Base-by-base conservation (phyloP, 2,797 vertebrate genomes). In the Petrocephalus sullivani region DNA sequence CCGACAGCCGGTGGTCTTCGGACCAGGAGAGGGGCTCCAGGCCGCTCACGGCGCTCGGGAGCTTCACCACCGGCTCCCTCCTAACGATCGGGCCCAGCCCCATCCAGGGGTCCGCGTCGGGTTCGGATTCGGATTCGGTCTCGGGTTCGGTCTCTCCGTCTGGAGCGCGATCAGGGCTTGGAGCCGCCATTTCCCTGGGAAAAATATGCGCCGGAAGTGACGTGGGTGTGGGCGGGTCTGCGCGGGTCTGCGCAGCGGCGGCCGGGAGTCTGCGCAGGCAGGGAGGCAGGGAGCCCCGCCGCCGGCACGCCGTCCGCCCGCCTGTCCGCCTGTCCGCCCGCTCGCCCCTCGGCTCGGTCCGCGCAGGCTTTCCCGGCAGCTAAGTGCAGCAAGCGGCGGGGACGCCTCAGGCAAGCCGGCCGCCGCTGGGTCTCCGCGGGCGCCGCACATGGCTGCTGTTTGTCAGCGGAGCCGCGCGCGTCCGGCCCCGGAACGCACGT, bases 1-100 rank as follows among this genome's bases (percentile, higher is more conserved):
- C 97, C 1, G 97, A 96, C 89, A 99, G 94, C 84, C 98, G 96
- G 94, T 98, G 97, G 14, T 99, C 98, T 91, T 97, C 96, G 0
- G 98, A 97, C 98, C 98, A 99, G 75, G 94, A 89, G 86, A 99
- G 94, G 33, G 98, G 97, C 93, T 98, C 97, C 91, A 96, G 71
- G 21, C 98, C 98, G 93, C 96, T 97, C 14, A 97, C 96, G 0
- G 96, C 91, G 8, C 96, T 93, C 90, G 96, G 90, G 88, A 99
- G 94, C 89, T 92, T 91, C 58, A 98, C 94, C 3, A 93, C 95
- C 4, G 98, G 97, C 0, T 98, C 97, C 67, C 97, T 93, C 88
- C 94, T 94, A 5, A 93, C 92, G 67, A 95, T 94, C 37, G 95
- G 93, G 0, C 88, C 92, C 28, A 93, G 89, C 0, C 90, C 91